phyloP scores from a whole-genome alignment of 1,140 invertebrate species.

The Goniozus legneri region DNA sequence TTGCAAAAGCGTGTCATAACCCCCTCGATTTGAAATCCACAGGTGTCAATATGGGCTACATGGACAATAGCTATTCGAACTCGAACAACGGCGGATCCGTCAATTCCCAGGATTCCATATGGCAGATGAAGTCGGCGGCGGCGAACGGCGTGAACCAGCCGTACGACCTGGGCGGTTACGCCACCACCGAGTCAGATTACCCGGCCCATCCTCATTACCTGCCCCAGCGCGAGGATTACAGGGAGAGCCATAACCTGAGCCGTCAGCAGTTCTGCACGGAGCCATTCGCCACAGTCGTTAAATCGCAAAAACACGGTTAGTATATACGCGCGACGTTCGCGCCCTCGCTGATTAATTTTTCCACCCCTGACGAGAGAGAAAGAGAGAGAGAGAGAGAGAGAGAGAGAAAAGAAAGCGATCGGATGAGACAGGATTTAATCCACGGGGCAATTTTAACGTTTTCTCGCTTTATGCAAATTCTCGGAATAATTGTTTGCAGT shows the following conservation, averaged over 20 bases:
- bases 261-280: slow-evolving; percentile 82
- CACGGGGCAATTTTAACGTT: no score
- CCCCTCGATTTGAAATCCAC: no score
- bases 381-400: slow-evolving; percentile 4
- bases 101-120: slow-evolving; percentile 91
- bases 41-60: slow-evolving; percentile 84
- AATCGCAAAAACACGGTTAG: slow-evolving; percentile 83
- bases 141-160: slow-evolving; percentile 63
- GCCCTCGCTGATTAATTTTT: neutral
- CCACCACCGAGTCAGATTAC: slow-evolving; percentile 76
- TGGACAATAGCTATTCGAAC: slow-evolving; percentile 88
- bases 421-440: neutral
- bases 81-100: slow-evolving; percentile 90
- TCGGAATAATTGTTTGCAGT: no score
- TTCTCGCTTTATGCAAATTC: no score
- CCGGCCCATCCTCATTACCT: slow-evolving; percentile 76
- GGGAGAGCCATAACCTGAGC: slow-evolving; percentile 73
- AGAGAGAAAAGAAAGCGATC: neutral
- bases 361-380: neutral
- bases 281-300: slow-evolving; percentile 80
- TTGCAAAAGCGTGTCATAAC: no score
- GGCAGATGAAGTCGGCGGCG: slow-evolving; percentile 86
- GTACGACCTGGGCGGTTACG: slow-evolving; percentile 81
- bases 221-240: slow-evolving; percentile 68
- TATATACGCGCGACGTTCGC: no score